A percentile compares a stretch with the other conserved stretches of the same genome.
Conservation (phyloP, 1,140 invertebrate species). For the Papilio aristodemus region DNA sequence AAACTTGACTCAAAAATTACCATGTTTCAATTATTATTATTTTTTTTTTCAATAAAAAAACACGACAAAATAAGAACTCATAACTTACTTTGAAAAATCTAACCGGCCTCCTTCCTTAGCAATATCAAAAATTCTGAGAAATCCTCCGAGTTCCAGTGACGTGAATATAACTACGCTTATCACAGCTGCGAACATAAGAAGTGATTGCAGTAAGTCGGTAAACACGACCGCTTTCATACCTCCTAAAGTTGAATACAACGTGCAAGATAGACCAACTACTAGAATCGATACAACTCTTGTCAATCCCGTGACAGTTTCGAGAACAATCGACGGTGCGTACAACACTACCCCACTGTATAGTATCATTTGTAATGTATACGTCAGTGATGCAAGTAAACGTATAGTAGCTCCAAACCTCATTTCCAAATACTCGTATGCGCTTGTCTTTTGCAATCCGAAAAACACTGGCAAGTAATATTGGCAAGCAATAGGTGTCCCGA, state of each 20-base stretch:
- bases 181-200: constrained; percentile 87
- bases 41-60: constrained; percentile 34
- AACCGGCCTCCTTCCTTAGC: constrained; percentile 84
- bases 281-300: constrained; percentile 88
- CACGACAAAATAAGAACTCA: constrained; percentile 17
- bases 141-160: constrained; percentile 85
- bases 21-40: too few species aligned
- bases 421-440: constrained; percentile 95
- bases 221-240: constrained; percentile 97
- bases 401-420: constrained; percentile 86
- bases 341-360: constrained; percentile 97
- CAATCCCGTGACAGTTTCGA: constrained; percentile 93
- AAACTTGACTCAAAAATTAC: too few species aligned
- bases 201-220: constrained; percentile 94
- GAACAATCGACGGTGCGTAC: constrained; percentile 93
- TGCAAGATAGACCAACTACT: constrained; percentile 92
- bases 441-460: constrained; percentile 91
- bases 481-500: constrained; percentile 90
- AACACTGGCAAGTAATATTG: constrained; percentile 94
- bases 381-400: constrained; percentile 86
- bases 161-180: constrained; percentile 90
- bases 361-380: constrained; percentile 91
- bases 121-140: constrained; percentile 84
- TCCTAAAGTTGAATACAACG: constrained; percentile 95
- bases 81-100: constrained; percentile 88